Conservation (phyloP, 2,113 vertebrate species). For the Catagonus wagneri region DNA sequence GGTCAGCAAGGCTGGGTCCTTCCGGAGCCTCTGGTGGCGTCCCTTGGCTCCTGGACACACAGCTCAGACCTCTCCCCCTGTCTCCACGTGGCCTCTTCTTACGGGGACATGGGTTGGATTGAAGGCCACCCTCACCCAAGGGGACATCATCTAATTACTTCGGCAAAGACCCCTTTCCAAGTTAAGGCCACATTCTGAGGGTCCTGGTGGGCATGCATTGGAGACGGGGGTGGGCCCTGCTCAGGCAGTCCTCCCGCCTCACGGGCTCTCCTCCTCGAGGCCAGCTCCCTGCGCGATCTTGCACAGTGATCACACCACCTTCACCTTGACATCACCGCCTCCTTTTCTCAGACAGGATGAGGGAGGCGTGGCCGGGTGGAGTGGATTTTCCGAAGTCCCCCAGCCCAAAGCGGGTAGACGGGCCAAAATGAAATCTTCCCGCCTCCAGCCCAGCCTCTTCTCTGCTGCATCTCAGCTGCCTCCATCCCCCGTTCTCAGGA, state of each 20-base stretch:
- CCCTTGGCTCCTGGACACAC: accelerated
- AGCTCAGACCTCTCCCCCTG: accelerated
- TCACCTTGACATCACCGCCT: accelerated
- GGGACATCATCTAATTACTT: neutral
- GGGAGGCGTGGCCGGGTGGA: neutral
- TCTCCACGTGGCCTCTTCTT: neutral
- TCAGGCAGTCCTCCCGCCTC: accelerated
- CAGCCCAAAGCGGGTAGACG: accelerated
- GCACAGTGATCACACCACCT: neutral
- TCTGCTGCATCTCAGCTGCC: neutral
- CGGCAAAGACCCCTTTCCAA: neutral
- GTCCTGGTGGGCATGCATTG: neutral
- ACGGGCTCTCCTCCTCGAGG: neutral
- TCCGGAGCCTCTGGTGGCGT: neutral
- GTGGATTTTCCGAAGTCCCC: neutral
- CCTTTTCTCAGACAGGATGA: neutral
- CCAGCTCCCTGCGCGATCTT: neutral
- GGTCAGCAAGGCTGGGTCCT: neutral
- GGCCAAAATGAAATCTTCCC: neutral
- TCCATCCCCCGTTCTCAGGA: accelerated
- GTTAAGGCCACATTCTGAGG: neutral
- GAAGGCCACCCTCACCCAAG: neutral
- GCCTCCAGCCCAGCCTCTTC: neutral
- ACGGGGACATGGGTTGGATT: neutral
- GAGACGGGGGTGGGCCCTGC: neutral